Evolutionary conservation across 2,888 invertebrate species (phyloP).

Genomic region (Polylopha cassiicola): DNA sequence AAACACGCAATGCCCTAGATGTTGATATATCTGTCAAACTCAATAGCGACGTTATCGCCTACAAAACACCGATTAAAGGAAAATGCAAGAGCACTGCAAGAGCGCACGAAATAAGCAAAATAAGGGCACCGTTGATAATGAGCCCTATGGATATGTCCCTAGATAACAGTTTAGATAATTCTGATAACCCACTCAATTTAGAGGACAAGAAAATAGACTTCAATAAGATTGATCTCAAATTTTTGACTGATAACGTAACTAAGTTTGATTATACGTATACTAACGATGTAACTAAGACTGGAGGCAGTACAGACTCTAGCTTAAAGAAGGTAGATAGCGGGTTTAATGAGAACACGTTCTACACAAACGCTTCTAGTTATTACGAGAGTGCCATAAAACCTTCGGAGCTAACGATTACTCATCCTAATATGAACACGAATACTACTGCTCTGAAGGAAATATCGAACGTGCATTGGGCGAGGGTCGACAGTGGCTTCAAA

Average conservation of each 20-base stretch:
- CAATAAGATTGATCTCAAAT: slow-evolving; percentile 67
- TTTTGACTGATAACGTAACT: slow-evolving; percentile 62
- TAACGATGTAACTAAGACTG: slow-evolving; percentile 40
- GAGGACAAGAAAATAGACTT: slow-evolving; percentile 69
- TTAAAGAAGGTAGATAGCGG: slow-evolving; percentile 68
- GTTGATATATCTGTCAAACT: slow-evolving; percentile 46
- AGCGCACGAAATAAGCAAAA: slow-evolving; percentile 65
- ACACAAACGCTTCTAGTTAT: slow-evolving; percentile 63
- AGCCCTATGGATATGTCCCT: slow-evolving; percentile 63
- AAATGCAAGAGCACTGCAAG: slow-evolving; percentile 46
- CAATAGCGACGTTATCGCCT: slow-evolving; percentile 36
- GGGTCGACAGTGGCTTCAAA: slow-evolving; percentile 69
- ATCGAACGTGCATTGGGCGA: slow-evolving; percentile 68
- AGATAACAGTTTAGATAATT: slow-evolving; percentile 60
- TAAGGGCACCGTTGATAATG: slow-evolving; percentile 41
- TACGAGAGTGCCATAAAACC: slow-evolving; percentile 74
- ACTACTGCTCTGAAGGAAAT: slow-evolving; percentile 60
- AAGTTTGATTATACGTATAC: slow-evolving; percentile 46
- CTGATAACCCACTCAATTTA: slow-evolving; percentile 52
- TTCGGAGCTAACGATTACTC: slow-evolving; percentile 65
- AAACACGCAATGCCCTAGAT: slow-evolving; percentile 35
- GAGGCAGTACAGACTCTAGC: slow-evolving; percentile 47
- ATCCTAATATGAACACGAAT: slow-evolving; percentile 39
- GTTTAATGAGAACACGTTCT: slow-evolving; percentile 66
- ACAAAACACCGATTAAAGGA: slow-evolving; percentile 58